A percentile compares a stretch with the other conserved stretches of the same genome.
Conservation (phyloP, 2,113 vertebrate genomes). For the Triplophysa dalaica region DNA sequence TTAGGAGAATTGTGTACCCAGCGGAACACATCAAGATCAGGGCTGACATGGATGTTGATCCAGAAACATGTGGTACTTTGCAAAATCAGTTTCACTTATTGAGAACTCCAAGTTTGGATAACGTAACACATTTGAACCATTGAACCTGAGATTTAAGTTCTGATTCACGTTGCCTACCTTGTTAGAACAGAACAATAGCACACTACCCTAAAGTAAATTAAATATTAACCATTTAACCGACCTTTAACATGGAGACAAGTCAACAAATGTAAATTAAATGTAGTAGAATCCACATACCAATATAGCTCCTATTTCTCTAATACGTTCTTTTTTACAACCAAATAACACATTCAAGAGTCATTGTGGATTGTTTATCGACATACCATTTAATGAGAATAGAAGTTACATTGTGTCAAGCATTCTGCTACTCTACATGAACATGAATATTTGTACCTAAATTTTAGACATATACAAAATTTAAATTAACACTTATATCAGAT, state of each 20-base stretch:
- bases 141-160: constrained; percentile 54
- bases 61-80: no score
- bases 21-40: no score
- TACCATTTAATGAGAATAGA: constrained; percentile 70
- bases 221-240: no score
- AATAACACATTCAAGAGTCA: constrained; percentile 54
- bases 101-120: constrained; percentile 29
- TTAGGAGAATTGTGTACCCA: no score
- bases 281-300: background rate
- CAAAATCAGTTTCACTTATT: no score
- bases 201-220: constrained; percentile 50
- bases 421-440: constrained; percentile 8
- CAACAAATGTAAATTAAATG: background rate
- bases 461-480: background rate
- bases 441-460: background rate
- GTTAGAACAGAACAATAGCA: constrained; percentile 37
- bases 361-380: constrained; percentile 57
- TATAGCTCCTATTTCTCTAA: background rate
- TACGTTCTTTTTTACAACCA: constrained; percentile 14
- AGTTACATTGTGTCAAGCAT: constrained; percentile 58
- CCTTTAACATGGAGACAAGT: no score
- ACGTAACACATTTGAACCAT: constrained; percentile 42
- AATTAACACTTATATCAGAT: background rate
- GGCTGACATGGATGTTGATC: no score
- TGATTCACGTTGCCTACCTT: constrained; percentile 34